phyloP scores from a whole-genome alignment of 2,797 vertebrate species.

The Lagodon rhomboides region DNA sequence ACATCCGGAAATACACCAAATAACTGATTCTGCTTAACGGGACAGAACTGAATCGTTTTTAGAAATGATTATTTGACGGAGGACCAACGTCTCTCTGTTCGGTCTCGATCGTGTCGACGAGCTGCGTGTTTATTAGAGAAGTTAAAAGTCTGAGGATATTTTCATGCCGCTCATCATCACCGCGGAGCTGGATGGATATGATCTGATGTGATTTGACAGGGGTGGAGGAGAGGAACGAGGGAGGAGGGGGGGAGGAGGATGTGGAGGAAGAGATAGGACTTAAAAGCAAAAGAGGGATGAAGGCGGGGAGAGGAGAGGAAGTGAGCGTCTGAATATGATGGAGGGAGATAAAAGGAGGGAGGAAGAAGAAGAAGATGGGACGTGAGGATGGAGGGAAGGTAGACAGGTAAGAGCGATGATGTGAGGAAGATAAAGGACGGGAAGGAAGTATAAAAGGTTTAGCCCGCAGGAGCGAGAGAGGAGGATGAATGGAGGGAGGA shows the following conservation, averaged over 20 bases:
- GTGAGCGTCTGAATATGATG: constrained; percentile 32
- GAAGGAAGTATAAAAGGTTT: constrained; percentile 13
- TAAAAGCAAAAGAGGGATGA: constrained; percentile 37
- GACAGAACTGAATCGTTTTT: not conserved
- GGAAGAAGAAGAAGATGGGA: not conserved
- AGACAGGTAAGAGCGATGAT: not conserved
- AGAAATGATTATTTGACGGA: too few relatives aligned
- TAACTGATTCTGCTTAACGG: not conserved
- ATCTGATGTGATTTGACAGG: constrained; percentile 56
- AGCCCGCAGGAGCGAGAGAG: not conserved
- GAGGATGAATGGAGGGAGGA: not conserved
- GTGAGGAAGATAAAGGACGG: not conserved
- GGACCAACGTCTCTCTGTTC: not conserved
- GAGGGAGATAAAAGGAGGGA: not conserved
- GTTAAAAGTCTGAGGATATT: constrained; percentile 14
- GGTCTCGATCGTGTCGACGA: constrained; percentile 5
- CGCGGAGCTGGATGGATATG: constrained; percentile 64
- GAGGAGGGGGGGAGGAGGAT: not conserved
- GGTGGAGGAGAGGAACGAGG: constrained; percentile 7
- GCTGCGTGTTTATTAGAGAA: not conserved
- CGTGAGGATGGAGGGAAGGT: constrained; percentile 4
- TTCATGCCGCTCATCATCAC: constrained; percentile 28
- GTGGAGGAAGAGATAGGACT: constrained; percentile 17
- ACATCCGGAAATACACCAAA: not conserved
- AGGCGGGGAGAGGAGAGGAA: constrained; percentile 21